Percentiles rank a stretch among this genome's conserved stretches.
These are phyloP conservation scores for Rhabdomys dilectus DNA, from an alignment of 2,113 vertebrate species.

Conservation along the genomic window DNA sequence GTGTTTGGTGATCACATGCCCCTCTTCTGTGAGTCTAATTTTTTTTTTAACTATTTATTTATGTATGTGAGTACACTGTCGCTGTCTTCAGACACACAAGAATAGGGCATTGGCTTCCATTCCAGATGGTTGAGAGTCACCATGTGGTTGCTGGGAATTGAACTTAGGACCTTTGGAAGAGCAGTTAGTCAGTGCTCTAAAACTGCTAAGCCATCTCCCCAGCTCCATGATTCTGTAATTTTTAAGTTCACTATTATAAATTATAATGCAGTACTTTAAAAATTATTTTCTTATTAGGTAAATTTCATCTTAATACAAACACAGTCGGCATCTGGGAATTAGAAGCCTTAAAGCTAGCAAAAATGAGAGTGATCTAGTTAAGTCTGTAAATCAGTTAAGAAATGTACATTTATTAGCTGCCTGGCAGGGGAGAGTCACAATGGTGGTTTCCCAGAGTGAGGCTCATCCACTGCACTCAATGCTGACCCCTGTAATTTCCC, in stretches of 20 bases:
- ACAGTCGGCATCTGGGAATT: neutral
- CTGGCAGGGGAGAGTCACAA: neutral
- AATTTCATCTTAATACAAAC: constrained; percentile 56
- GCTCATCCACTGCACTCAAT: neutral
- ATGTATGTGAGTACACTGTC: no score
- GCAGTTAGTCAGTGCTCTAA: neutral
- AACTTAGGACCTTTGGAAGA: neutral
- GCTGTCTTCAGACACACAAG: neutral
- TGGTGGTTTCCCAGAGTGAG: neutral
- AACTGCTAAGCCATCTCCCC: neutral
- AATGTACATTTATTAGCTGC: neutral
- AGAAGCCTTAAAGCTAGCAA: constrained; percentile 39
- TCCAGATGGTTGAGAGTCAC: neutral
- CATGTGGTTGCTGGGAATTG: neutral
- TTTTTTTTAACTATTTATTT: neutral
- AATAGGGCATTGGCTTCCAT: neutral
- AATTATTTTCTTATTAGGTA: constrained; percentile 25
- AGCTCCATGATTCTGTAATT: constrained; percentile 23
- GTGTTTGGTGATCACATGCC: no score
- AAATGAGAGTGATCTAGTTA: constrained; percentile 7
- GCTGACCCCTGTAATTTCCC: neutral
- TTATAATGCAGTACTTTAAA: constrained; percentile 16
- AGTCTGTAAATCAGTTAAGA: neutral
- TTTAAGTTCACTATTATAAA: constrained; percentile 1
- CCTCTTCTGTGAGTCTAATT: no score